Conservation (phyloP, 1,140 invertebrate genomes). For the Uloborus diversus region DNA sequence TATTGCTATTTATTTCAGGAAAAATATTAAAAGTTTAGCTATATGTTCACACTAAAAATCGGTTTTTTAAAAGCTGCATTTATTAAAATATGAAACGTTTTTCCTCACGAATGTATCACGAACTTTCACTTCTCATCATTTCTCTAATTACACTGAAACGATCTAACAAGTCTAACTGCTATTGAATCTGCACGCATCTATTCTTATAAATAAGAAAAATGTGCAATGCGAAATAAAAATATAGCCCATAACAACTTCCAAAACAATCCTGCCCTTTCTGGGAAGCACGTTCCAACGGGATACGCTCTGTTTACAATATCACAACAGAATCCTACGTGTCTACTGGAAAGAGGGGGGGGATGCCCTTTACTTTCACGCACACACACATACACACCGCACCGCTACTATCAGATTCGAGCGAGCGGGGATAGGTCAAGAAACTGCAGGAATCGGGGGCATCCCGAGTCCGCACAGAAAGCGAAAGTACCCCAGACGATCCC, state of each 20-base stretch:
- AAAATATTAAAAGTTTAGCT: no score
- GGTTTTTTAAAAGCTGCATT: no score
- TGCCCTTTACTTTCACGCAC: not conserved
- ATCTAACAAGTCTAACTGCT: no score
- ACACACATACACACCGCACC: not conserved
- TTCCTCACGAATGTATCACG: no score
- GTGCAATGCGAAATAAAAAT: no score
- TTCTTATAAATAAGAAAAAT: no score
- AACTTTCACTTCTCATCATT: no score
- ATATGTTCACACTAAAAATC: no score
- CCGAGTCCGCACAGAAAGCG: not conserved
- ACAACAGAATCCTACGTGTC: constrained; percentile 38
- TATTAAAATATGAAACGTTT: no score
- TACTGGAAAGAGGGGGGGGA: not conserved
- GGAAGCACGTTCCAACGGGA: constrained; percentile 35
- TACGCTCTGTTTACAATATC: constrained; percentile 53
- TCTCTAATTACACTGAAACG: no score
- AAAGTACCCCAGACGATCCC: not conserved
- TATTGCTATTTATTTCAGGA: no score
- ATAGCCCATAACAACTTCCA: not conserved
- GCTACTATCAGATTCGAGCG: not conserved
- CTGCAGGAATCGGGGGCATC: not conserved
- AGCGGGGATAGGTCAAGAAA: constrained; percentile 15
- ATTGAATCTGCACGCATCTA: no score
- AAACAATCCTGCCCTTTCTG: constrained; percentile 23